A percentile compares a stretch with the other conserved stretches of the same genome.
phyloP scores from a whole-genome alignment of 1,140 invertebrate genomes.

The Antheraea pernyi region DNA sequence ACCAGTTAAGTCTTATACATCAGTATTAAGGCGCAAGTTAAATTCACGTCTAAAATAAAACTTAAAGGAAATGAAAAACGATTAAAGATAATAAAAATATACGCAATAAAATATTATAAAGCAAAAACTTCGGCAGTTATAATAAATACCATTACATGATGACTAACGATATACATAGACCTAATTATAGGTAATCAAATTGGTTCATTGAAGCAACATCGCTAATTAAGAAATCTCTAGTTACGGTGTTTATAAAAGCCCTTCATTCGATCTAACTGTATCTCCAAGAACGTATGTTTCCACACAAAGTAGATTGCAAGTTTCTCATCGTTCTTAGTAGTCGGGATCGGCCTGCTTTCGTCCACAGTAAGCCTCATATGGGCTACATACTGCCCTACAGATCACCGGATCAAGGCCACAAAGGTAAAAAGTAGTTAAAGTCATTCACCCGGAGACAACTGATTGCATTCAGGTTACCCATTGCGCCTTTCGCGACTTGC shows the following conservation, averaged over 20 bases:
- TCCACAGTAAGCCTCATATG: slow-evolving; percentile 36
- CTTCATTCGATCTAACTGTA: no score
- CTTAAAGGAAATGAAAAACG: no score
- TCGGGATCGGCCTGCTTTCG: slow-evolving; percentile 59
- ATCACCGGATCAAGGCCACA: slow-evolving; percentile 47
- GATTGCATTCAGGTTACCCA: slow-evolving; percentile 42
- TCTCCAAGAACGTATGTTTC: not conserved
- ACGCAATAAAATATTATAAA: no score
- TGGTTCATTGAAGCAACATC: no score
- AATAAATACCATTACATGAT: no score
- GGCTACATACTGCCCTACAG: slow-evolving; percentile 53
- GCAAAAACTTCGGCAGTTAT: no score
- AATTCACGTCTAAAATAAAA: no score
- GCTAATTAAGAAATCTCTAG: not conserved
- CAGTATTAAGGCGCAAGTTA: no score
- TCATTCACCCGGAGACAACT: slow-evolving; percentile 37
- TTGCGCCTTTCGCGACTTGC: slow-evolving; percentile 14
- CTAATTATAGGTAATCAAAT: no score
- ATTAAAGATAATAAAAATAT: no score
- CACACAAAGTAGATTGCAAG: slow-evolving; percentile 27
- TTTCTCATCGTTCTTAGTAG: slow-evolving; percentile 54
- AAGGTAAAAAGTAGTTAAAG: slow-evolving; percentile 46
- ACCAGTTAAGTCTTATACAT: no score
- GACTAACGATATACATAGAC: no score
- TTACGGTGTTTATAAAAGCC: not conserved